Percentiles rank a stretch among this genome's conserved stretches.
These are phyloP conservation scores for Sycobia sp. DNA, from an alignment of 1,140 invertebrate genomes.

Conservation along the genomic window DNA sequence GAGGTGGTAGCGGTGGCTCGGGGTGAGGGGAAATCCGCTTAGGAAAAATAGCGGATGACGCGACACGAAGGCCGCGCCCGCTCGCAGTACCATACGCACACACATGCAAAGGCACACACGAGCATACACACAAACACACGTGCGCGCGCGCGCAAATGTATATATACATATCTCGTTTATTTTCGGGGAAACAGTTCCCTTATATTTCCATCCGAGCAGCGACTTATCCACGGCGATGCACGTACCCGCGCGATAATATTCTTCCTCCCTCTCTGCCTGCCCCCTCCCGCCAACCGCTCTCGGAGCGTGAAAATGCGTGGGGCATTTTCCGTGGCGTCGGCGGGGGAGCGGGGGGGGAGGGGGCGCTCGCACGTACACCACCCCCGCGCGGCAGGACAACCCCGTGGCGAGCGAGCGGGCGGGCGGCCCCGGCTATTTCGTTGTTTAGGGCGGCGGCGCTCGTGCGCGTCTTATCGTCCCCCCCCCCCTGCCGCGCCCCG, in stretches of 20 bases:
- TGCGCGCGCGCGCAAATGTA: too few species aligned
- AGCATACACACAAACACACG: too few species aligned
- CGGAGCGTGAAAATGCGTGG: too few species aligned
- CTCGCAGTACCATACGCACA: not conserved
- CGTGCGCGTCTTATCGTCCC: conserved; percentile 24
- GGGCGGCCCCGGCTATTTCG: not conserved
- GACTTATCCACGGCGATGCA: not conserved
- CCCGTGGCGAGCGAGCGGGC: too few species aligned
- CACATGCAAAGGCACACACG: not conserved
- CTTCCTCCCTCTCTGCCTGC: not conserved
- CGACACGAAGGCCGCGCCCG: not conserved
- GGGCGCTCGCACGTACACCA: too few species aligned
- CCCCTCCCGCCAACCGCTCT: too few species aligned
- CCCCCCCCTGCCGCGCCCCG: too few species aligned
- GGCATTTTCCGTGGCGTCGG: too few species aligned
- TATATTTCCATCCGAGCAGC: conserved; percentile 8
- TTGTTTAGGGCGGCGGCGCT: conserved; percentile 12
- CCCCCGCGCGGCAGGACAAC: not conserved
- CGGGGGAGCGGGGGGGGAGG: too few species aligned
- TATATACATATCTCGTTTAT: not conserved
- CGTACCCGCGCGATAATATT: not conserved
- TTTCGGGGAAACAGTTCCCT: not conserved
- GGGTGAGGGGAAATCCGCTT: conserved; percentile 12
- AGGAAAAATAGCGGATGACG: conserved; percentile 24
- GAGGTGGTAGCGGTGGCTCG: not conserved